A percentile compares a stretch with the other conserved stretches of the same genome.
phyloP scores from a whole-genome alignment of 1,140 invertebrate species.

The Cyphomyrmex costatus region DNA sequence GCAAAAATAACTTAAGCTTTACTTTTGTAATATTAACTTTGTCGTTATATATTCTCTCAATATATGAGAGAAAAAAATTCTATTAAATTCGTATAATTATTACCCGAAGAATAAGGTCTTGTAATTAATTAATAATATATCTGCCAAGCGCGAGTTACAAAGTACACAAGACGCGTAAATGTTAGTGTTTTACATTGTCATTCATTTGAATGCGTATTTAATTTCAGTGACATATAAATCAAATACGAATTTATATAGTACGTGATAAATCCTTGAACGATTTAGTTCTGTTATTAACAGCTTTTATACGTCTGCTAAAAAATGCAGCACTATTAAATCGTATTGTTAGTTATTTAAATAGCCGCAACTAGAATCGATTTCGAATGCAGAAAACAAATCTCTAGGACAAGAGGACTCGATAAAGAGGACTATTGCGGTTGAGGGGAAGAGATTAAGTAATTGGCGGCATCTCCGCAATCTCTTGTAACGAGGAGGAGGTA shows the following conservation, averaged over 20 bases:
- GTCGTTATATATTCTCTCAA: neutral
- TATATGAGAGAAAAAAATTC: neutral
- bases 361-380: neutral
- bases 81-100: conserved; percentile 1
- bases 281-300: neutral
- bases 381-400: conserved; percentile 20
- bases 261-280: neutral
- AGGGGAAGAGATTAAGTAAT: conserved; percentile 31
- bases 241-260: neutral
- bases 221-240: conserved; percentile 1
- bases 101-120: neutral
- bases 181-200: neutral
- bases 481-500: neutral
- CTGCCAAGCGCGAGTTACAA: neutral
- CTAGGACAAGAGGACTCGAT: neutral
- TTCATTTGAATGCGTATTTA: neutral
- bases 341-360: conserved; percentile 18
- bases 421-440: conserved; percentile 4
- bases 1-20: neutral
- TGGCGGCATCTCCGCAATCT: neutral
- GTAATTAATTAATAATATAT: neutral
- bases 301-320: neutral
- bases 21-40: neutral
- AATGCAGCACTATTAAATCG: neutral
- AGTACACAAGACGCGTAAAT: neutral